phyloP scores from a whole-genome alignment of 2,797 vertebrate species.

The Saxicola maurus region DNA sequence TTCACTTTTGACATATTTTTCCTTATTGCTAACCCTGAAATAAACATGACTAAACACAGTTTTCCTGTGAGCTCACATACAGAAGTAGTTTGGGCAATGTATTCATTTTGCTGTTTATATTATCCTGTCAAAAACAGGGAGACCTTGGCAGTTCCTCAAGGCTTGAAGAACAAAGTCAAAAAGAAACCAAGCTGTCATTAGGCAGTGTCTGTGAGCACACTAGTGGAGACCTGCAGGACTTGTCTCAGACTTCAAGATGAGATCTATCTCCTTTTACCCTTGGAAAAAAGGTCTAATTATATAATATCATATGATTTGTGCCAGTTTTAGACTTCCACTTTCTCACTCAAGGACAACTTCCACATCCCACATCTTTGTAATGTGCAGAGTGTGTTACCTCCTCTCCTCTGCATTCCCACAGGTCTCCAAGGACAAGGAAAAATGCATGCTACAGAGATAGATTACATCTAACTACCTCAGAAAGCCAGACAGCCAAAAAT shows the following conservation, averaged over 20 bases:
- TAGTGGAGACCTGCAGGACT: not conserved
- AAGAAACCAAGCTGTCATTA: not conserved
- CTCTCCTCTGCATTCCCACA: not conserved
- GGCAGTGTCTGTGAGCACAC: not conserved
- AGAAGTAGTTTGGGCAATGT: not conserved
- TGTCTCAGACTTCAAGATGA: not conserved
- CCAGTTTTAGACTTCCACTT: not conserved
- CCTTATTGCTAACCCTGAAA: constrained; percentile 1
- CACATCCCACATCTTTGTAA: not conserved
- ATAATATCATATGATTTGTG: not conserved
- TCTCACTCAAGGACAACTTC: not conserved
- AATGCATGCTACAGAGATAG: not conserved
- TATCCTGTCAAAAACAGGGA: not conserved
- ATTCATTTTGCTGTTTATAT: constrained; percentile 18
- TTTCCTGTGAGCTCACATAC: constrained; percentile 10
- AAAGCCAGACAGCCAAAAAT: not conserved
- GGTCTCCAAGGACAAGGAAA: not conserved
- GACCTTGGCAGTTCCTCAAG: not conserved
- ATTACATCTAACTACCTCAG: not conserved
- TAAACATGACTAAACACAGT: constrained; percentile 25
- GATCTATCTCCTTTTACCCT: not conserved
- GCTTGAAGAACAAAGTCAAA: not conserved
- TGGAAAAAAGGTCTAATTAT: not conserved
- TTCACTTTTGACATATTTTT: constrained; percentile 24
- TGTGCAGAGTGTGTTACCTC: not conserved